Evolutionary conservation across 2,888 invertebrate genomes (phyloP), one percentile per base, ranked within the genome.

Genomic region (Acanthosepion pharaonis): DNA sequence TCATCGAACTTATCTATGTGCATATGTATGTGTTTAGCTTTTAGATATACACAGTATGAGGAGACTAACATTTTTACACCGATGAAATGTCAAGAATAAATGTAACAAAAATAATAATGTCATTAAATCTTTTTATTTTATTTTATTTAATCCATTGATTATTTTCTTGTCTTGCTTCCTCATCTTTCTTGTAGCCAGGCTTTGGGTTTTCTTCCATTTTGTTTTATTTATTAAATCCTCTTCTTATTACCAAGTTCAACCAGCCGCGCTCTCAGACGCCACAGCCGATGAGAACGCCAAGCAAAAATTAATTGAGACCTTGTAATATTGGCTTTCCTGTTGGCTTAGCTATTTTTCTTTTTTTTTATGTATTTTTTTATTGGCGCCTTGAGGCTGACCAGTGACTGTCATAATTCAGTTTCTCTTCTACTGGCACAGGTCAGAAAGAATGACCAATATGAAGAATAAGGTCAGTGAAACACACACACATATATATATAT

Each of bases 181-280:
- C 78, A n/a, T 78, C 78, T 78, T 78, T 78, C 78, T 59, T 59
- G 23, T 23, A 23, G 23, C 23, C 59, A 59, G 25, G 59, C 15
- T n/a, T 78, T 78, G 5, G 9, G 78, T n/a, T 78, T 9, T 78
- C n/a, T 78, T 78, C 15, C 9, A 23, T 78, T 78, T 78, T 78
- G 78, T 78, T 78, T 78, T 78, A 78, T 78, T 78, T 78, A 78
- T 78, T n/a, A 78, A 78, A 33, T n/a, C 78, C 78, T n/a, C 78
- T 78, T 78, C n/a, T 78, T 78, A 78, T 78, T 78, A 78, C n/a
- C n/a, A 78, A 78, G 78, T 78, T 78, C 78, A 78, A n/a, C n/a
- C 11, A 78, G 78, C 78, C n/a, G 15, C 78, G 78, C 78, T 78
- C 78, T n/a, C n/a, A 78, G 78, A 78, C 78, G 78, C 78, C 78